A percentile compares a stretch with the other conserved stretches of the same genome.
Conservation (phyloP, 1,140 invertebrate species). For the Dendroctonus valens region DNA sequence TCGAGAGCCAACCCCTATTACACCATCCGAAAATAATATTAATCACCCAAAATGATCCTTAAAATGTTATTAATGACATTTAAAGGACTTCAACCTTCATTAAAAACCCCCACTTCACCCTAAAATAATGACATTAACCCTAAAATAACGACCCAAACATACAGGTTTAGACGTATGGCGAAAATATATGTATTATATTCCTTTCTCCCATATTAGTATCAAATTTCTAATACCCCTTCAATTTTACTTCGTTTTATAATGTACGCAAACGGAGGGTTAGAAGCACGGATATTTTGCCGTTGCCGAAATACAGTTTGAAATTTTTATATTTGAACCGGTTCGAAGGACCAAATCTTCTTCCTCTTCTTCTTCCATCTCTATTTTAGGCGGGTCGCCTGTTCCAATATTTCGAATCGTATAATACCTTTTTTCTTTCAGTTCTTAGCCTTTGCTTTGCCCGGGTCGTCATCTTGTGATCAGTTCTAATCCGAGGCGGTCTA, state of each 20-base stretch:
- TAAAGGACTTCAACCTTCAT: slow-evolving; percentile 25
- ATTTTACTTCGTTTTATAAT: slow-evolving; percentile 29
- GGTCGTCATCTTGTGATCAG: no score
- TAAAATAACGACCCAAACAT: slow-evolving; percentile 31
- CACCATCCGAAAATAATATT: slow-evolving; percentile 7
- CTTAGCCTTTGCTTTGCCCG: no score
- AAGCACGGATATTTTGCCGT: neutral
- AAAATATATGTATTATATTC: slow-evolving; percentile 24
- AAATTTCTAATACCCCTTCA: slow-evolving; percentile 30
- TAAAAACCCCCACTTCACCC: slow-evolving; percentile 27
- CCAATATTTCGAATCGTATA: no score
- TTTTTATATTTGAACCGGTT: no score
- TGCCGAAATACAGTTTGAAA: no score
- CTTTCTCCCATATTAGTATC: slow-evolving; percentile 28
- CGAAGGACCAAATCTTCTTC: no score
- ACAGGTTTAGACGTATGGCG: slow-evolving; percentile 20
- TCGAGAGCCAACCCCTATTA: neutral
- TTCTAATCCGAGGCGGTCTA: no score
- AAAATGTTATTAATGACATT: slow-evolving; percentile 23
- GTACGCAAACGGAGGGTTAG: neutral
- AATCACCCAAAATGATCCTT: slow-evolving; percentile 18
- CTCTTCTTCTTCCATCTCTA: no score
- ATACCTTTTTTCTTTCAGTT: no score
- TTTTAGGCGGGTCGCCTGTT: no score
- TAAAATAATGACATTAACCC: slow-evolving; percentile 30